Evolutionary conservation across 2,113 vertebrate species (phyloP), one percentile per base, ranked within the genome.

Genomic region (Clarias macrocephalus): DNA sequence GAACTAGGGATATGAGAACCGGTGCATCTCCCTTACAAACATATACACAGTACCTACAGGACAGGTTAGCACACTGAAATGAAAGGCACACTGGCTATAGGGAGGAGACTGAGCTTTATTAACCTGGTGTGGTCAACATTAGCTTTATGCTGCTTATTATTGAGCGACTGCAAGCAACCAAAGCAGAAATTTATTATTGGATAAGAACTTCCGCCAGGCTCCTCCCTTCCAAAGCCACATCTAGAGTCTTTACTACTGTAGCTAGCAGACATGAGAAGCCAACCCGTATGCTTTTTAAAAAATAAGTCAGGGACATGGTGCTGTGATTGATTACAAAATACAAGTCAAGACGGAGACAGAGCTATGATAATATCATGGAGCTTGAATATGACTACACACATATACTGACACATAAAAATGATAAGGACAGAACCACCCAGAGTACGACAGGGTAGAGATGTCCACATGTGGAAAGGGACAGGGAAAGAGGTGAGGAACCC

Each of bases 41-140:
- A 89, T 76, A 90, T 83, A 91, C 62, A 90, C n/a, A 93, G 86
- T 79, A 88, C 80, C 88, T 86, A 86, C 89, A 80, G 90, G 77
- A 82, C 91, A 90, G 85, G 48, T 92, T 91, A 90, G 91, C 88
- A 83, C 88, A 93, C 57, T 81, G 79, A 87, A 92, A 89, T 90
- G 90, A 87, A 88, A n/a, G 91, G 91, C 89, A 84, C 80, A 82
- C 85, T 84, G 84, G 77, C 81, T 86, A 80, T 8, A 85, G 66
- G 80, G 82, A 91, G 89, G 88, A 92, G 90, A 82, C 90, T 89
- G 89, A 89, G 83, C 80, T 75, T 68, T 8, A 1, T 19, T 52
- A 33, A 82, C 75, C 30, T 70, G 63, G 57, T 81, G 19, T 62
- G 33, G 21, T 81, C 79, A 42, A 25, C 30, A 81, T 81, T 62